Base-by-base conservation (phyloP, 2,888 invertebrate genomes). In the Phengaris arion region DNA sequence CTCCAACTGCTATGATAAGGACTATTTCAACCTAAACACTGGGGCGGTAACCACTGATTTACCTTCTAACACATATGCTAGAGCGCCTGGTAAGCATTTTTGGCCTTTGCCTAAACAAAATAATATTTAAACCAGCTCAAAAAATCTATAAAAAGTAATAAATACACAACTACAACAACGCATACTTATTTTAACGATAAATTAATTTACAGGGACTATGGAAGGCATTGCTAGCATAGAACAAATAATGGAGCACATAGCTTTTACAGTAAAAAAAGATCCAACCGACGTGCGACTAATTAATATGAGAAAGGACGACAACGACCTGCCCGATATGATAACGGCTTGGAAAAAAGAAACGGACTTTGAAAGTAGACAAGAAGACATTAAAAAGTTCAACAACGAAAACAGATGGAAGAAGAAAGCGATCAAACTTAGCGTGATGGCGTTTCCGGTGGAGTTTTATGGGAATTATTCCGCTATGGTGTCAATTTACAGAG, bases 361-460 rank as follows among this genome's bases (percentile, higher is more conserved):
- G 0, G 93, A 96, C 77, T 95, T 95, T 81, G 93, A 94, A 0
- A 83, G 87, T 59, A 89, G 96, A 8, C 87, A 85, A 68, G 84
- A 84, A 77, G 91, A 89, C 10, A 90, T 96, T 3, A 85, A 93
- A 70, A 82, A 88, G n/a, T 96, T 95, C 83, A 96, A 96, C 81
- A 82, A 86, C 79, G 91, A 89, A 12, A 97, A 97, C 86, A 92
- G 96, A 75, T 97, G 97, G 97, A 96, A 94, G 85, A 97, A 97
- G 83, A 94, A 94, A 79, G 96, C 95, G 0, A 94, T 96, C 0
- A 88, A 94, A 10, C 82, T 97, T 0, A 94, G 94, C 22, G 95
- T 96, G 0, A 95, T 97, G 95, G 92, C 94, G 73, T 97, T 96
- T 86, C 94, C 94, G 0, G 91, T 96, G 0, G 79, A 83, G 9